Conservation (phyloP, 2,888 invertebrate species). For the Hymenopus coronatus region DNA sequence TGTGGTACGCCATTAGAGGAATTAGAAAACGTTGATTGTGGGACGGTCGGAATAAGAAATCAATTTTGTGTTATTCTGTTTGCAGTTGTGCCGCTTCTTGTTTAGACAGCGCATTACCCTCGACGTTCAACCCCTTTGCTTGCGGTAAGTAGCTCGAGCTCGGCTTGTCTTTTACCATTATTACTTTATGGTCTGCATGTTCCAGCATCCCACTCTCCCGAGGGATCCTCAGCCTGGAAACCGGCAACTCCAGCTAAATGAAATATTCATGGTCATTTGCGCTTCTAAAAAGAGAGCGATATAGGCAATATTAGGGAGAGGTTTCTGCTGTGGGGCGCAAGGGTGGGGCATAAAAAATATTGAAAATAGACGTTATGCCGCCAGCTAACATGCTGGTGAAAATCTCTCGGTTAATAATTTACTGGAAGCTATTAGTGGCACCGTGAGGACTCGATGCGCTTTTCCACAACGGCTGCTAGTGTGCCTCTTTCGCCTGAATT, state of each 20-base stretch:
- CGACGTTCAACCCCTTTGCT: background rate
- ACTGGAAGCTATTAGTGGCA: constrained; percentile 11
- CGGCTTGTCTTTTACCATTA: constrained; percentile 9
- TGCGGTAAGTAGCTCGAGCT: background rate
- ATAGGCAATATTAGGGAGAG: background rate
- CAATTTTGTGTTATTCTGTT: background rate
- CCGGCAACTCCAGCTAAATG: background rate
- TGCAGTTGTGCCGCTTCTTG: background rate
- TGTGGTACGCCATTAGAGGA: background rate
- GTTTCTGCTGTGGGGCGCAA: background rate
- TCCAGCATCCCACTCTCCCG: background rate
- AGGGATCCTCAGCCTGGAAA: background rate
- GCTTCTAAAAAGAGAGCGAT: constrained; percentile 9
- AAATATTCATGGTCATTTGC: constrained; percentile 19
- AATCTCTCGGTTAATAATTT: constrained; percentile 20
- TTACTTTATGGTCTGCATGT: constrained; percentile 2
- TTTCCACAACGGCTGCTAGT: background rate
- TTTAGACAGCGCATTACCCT: background rate
- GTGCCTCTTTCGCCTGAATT: background rate
- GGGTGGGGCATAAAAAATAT: constrained; percentile 5
- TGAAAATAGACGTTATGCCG: constrained; percentile 10
- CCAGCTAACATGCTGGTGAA: background rate
- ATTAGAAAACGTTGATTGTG: background rate
- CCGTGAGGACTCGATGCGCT: background rate
- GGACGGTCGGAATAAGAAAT: background rate